Conservation (phyloP, 2,113 vertebrate species). For the Sylvia atricapilla region DNA sequence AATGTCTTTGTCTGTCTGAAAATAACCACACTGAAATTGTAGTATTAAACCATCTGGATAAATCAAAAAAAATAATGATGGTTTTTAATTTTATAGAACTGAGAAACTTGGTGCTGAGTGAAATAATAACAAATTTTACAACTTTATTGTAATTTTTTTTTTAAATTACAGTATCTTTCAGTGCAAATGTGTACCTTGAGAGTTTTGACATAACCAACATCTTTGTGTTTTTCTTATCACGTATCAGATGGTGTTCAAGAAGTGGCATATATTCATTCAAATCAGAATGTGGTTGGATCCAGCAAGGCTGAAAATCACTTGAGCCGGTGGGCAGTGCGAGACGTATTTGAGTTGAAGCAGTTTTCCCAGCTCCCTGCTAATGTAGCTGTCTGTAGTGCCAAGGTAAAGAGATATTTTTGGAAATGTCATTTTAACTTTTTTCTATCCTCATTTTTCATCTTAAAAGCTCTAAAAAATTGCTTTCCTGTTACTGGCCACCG, state of each 20-base stretch:
- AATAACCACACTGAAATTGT: neutral
- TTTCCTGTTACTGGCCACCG: constrained; percentile 5
- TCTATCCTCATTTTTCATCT: constrained; percentile 11
- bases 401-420: constrained; percentile 76
- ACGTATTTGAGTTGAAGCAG: constrained; percentile 87
- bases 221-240: neutral
- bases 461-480: neutral
- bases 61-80: neutral
- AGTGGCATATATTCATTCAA: constrained; percentile 90
- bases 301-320: constrained; percentile 92
- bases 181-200: neutral
- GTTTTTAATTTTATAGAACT: neutral
- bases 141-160: neutral
- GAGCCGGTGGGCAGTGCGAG: constrained; percentile 83
- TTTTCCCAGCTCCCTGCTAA: constrained; percentile 94
- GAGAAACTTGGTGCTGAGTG: neutral
- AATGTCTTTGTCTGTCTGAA: neutral
- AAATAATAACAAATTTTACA: neutral
- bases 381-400: constrained; percentile 68
- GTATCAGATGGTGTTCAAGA: constrained; percentile 81
- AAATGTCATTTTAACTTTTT: constrained; percentile 14
- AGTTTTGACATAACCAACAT: neutral
- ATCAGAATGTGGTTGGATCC: constrained; percentile 91
- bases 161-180: neutral
- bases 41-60: neutral